These are phyloP conservation scores for Cheirogaleus major DNA, from an alignment of 2,797 vertebrate genomes.

Conservation along the genomic window DNA sequence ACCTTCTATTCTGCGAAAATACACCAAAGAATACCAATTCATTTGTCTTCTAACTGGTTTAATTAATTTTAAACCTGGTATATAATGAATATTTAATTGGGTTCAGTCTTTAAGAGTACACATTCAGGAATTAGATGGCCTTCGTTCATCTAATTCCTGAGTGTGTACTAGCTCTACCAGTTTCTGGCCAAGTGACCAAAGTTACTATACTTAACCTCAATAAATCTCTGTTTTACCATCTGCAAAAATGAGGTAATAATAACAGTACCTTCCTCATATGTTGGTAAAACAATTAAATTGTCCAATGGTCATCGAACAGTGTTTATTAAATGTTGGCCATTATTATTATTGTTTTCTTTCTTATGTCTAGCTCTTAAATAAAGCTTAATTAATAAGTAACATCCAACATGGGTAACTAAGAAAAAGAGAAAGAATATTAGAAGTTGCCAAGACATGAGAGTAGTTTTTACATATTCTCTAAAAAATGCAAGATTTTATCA, in stretches of 20 bases:
- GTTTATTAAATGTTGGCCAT: neutral
- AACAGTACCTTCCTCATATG: neutral
- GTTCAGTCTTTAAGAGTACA: neutral
- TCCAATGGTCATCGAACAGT: neutral
- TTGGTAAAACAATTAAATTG: neutral
- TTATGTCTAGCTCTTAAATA: neutral
- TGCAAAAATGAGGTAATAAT: neutral
- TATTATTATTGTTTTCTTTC: neutral
- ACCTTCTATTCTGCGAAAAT: neutral
- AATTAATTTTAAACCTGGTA: neutral
- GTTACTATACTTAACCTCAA: neutral
- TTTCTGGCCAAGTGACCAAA: neutral
- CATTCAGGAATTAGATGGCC: neutral
- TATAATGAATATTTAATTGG: neutral
- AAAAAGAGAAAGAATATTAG: slow-evolving; percentile 5
- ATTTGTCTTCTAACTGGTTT: neutral
- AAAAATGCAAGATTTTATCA: neutral
- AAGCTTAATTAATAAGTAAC: neutral
- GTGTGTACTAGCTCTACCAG: neutral
- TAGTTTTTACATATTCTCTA: neutral
- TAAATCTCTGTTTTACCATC: neutral
- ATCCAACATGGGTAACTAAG: neutral
- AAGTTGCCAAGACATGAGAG: neutral
- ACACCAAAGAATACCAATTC: neutral
- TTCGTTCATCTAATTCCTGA: neutral